Base-by-base conservation (phyloP, 1,140 invertebrate genomes). In the Homarus americanus region DNA sequence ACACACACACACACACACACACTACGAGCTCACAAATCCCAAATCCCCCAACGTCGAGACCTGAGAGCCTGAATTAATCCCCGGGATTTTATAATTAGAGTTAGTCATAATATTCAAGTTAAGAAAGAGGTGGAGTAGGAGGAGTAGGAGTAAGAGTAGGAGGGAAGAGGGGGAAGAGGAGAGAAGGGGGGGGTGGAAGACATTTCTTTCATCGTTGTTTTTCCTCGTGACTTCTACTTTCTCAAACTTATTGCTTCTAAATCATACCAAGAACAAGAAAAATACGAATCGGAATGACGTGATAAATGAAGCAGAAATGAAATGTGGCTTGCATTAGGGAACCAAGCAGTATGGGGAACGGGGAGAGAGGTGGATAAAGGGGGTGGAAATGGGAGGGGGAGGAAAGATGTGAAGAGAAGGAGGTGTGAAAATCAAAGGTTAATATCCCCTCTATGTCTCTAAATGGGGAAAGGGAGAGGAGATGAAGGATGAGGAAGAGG, bases 281-380 rank as follows among this genome's bases (percentile, higher is more conserved):
- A 90, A 90, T 90, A 90, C 79, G 87, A 90, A 90, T 90, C 87
- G 79, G 66, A 90, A 90, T 90, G 87, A 90, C 87, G 87, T 75
- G 87, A 83, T 90, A 90, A 90, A 90, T 90, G 87, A 90, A 90
- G 87, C 87, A 90, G 87, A 90, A 90, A 90, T 90, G 87, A 90
- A 53, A 83, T 82, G 87, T 82, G 76, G 79, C 79, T 80, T 90
- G 87, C 87, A 90, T 90, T 90, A 90, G 87, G 87, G 87, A 89
- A 79, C 20, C 15, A 49, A 32, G 40, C 36, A 32, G 24, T 34
- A 28, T 2, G 36, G 40, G 3, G 28, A n/a, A 53, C 49, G 38
- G 20, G 73, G 32, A 53, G 76, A 49, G 28, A 36, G 73, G 73
- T n/a, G 40, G n/a, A 34, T 36, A 44, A 32, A 15, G 76, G n/a